Conservation (phyloP, 2,113 vertebrate genomes). For the Atractosteus spatula region DNA sequence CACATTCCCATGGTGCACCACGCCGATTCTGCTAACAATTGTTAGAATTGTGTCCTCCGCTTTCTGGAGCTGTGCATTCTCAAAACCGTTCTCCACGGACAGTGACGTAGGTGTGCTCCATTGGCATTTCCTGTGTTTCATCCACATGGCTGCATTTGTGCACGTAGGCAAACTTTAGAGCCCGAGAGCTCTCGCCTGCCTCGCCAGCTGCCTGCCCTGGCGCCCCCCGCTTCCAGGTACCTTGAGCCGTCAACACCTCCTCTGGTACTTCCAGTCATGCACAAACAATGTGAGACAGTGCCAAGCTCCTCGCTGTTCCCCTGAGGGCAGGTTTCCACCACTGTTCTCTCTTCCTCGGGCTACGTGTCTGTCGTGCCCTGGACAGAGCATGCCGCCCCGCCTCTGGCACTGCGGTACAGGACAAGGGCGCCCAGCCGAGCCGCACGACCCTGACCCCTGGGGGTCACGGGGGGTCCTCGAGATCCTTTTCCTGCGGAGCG, state of each 20-base stretch:
- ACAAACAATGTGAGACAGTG: not conserved
- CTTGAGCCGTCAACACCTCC: conserved; percentile 36
- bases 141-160: not conserved
- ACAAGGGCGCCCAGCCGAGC: not conserved
- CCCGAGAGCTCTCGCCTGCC: too few relatives aligned
- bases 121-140: not conserved
- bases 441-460: not conserved
- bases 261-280: not conserved
- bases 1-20: conserved; percentile 48
- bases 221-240: conserved; percentile 36
- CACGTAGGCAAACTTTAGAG: too few relatives aligned
- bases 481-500: too few relatives aligned
- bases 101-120: too few relatives aligned
- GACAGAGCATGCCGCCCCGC: too few relatives aligned
- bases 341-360: not conserved
- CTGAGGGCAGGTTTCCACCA: not conserved
- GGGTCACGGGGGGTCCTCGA: too few relatives aligned
- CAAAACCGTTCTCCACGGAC: conserved; percentile 30
- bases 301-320: conserved; percentile 25
- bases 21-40: not conserved
- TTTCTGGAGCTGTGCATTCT: conserved; percentile 50
- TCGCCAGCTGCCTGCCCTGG: conserved; percentile 21
- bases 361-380: too few relatives aligned
- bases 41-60: too few relatives aligned
- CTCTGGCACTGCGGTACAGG: not conserved